Conservation (phyloP, 2,888 invertebrate species). For the Caenorhabditis doughertyi region DNA sequence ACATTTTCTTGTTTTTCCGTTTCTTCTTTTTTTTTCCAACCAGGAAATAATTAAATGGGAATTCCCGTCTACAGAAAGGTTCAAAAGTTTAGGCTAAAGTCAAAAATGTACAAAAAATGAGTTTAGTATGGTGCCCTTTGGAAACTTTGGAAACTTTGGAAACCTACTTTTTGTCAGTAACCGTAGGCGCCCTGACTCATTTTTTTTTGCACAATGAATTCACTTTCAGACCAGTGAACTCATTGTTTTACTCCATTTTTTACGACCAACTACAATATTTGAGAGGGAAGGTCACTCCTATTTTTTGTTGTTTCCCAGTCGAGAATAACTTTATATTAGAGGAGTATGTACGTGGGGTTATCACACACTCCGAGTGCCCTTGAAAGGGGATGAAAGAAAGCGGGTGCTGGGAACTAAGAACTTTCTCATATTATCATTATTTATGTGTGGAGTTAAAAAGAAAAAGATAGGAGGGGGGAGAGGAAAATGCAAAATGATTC, state of each 20-base stretch:
- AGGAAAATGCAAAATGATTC: background rate
- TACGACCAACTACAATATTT: conserved; percentile 8
- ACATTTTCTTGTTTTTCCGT: conserved; percentile 19
- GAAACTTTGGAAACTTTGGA: background rate
- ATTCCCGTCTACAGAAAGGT: background rate
- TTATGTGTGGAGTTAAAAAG: conserved; percentile 34
- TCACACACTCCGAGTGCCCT: conserved; percentile 40
- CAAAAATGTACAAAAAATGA: background rate
- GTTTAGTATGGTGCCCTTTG: conserved; percentile 31
- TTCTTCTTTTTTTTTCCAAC: background rate
- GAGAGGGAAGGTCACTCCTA: conserved; percentile 7
- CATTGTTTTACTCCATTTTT: conserved; percentile 42
- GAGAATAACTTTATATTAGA: conserved; percentile 11
- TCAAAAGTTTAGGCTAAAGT: background rate
- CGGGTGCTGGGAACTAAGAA: conserved; percentile 40
- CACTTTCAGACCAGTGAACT: conserved; percentile 50
- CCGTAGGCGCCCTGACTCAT: conserved; percentile 32
- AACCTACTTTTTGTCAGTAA: background rate
- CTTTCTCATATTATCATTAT: conserved; percentile 61
- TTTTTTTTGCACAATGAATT: conserved; percentile 36
- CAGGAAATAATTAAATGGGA: conserved; percentile 13
- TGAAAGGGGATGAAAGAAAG: conserved; percentile 48
- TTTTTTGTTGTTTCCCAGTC: conserved; percentile 23
- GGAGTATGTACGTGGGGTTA: conserved; percentile 12
- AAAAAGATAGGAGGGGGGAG: background rate